Evolutionary conservation across 2,797 vertebrate species (phyloP), one percentile per base, ranked within the genome.

Genomic region (Decapterus maruadsi): DNA sequence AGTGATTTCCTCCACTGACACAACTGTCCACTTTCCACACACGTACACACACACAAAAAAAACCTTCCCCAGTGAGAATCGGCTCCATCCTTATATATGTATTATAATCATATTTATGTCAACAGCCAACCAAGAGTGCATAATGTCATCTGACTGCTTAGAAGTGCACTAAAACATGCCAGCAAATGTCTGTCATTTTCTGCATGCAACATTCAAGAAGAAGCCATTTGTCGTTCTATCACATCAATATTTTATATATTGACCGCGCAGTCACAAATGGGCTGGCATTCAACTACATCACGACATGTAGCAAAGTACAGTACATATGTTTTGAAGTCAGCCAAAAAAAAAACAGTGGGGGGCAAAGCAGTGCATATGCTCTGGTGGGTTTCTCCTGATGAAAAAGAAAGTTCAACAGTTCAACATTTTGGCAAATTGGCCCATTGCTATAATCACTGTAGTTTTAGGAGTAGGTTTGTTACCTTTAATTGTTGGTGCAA

Each of bases 231-330:
- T 89, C 75, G 1, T 84, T 88, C 77, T 67, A 77, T 75, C 72
- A 46, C 84, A 90, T 93, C 10, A 45, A 92, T 91, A 63, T 91
- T 93, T 93, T 43, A 92, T 84, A 56, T 50, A 74, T 71, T 51
- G 62, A 87, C 80, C 50, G 77, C 61, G 72, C 12, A 20, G 71
- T 70, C 77, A 76, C 51, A 86, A 80, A 79, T 64, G 78, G 64
- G 48, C 45, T 8, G 34, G 79, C 58, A 51, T 73, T 80, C n/a
- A 20, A 17, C 64, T n/a, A 10, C 42, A 55, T 64, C 80, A 65
- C 43, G 40, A 73, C 65, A 61, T 45, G 55, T 1, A 59, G 55
- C 0, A 17, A 3, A 56, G 68, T 10, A 14, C 14, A 56, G 34
- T 51, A 26, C 36, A 46, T 58, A 58, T 54, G 70, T 71, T 81